Evolutionary conservation across 1,140 invertebrate genomes (phyloP).

Genomic region (Thaumetopoea pityocampa): DNA sequence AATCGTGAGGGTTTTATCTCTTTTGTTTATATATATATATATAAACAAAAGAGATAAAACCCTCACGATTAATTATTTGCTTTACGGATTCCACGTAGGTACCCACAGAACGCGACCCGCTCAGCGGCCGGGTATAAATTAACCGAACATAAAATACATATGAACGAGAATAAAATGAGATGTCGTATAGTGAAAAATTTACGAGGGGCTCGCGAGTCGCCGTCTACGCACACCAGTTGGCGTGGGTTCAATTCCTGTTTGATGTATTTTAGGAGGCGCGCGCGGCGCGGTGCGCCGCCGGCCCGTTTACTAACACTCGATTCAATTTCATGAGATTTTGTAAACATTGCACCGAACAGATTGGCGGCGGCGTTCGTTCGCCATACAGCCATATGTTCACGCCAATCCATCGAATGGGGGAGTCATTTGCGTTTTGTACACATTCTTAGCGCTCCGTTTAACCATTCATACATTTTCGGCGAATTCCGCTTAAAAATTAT

Average conservation of each 20-base stretch:
- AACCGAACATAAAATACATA: constrained; percentile 50
- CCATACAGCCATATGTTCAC: constrained; percentile 21
- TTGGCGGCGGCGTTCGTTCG: constrained; percentile 26
- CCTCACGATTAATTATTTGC: constrained; percentile 31
- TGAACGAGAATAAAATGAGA: constrained; percentile 61
- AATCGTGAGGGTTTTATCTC: too few species aligned
- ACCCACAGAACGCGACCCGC: constrained; percentile 20
- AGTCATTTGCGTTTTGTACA: constrained; percentile 7
- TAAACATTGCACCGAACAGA: constrained; percentile 60
- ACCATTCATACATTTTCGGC: constrained; percentile 14
- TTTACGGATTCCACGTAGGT: constrained; percentile 25
- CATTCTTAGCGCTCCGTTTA: constrained; percentile 18
- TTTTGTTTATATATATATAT: too few species aligned
- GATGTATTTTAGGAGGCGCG: constrained; percentile 66
- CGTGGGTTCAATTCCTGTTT: constrained; percentile 69
- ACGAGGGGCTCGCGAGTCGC: constrained; percentile 54
- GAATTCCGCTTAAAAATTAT: too few species aligned
- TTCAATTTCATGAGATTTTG: constrained; percentile 63
- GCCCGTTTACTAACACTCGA: constrained; percentile 72
- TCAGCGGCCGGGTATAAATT: constrained; percentile 45
- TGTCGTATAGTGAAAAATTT: constrained; percentile 68
- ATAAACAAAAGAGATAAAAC: too few species aligned
- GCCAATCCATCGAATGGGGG: constrained; percentile 22
- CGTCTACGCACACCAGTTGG: constrained; percentile 71
- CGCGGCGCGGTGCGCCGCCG: constrained; percentile 40